Evolutionary conservation across 2,113 vertebrate genomes (phyloP).

Genomic region (Tinamus guttatus): DNA sequence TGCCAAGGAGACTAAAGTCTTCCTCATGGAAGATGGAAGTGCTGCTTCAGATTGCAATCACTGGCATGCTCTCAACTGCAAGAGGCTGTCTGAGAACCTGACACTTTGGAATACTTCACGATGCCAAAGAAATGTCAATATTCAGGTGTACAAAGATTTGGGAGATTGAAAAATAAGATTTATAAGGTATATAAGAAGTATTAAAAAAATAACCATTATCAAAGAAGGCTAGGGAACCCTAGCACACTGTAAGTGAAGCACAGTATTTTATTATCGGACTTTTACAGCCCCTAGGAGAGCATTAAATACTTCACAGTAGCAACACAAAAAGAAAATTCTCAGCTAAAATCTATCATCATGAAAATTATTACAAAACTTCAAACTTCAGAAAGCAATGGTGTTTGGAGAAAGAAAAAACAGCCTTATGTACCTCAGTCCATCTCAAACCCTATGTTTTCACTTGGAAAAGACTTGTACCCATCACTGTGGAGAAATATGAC

Average conservation of each 20-base stretch:
- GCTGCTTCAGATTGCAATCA: background rate
- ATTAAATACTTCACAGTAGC: background rate
- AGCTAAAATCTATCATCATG: background rate
- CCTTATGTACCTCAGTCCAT: background rate
- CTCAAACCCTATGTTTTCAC: background rate
- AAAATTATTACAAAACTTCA: background rate
- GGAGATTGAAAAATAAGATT: background rate
- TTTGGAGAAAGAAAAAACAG: background rate
- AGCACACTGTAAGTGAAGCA: background rate
- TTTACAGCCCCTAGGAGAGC: background rate
- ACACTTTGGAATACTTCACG: background rate
- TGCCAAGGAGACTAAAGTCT: background rate
- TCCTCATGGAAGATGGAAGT: background rate
- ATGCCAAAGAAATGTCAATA: background rate
- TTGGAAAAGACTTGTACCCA: background rate
- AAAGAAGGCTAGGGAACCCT: constrained; percentile 1
- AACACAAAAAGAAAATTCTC: background rate
- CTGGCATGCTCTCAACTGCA: background rate
- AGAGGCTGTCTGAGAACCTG: background rate
- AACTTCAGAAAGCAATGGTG: background rate
- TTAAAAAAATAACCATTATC: background rate
- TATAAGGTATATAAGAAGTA: background rate
- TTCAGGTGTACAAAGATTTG: background rate
- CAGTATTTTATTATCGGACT: background rate
- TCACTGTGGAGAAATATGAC: background rate